A percentile compares a stretch with the other conserved stretches of the same genome.
These are phyloP conservation scores for Sus scrofa DNA, from an alignment of 2,113 vertebrate genomes.

Conservation along the genomic window T2T-Sscrofa CM000812.6:30488001-30488500, in stretches of 20 bases:
- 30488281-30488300: neutral
- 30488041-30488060: neutral
- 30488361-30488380: neutral
- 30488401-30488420: neutral
- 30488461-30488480: neutral
- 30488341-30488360: neutral
- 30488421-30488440: neutral
- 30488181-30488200: neutral
- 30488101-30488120: neutral
- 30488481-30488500: neutral
- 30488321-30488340: neutral
- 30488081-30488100: neutral
- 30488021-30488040: neutral
- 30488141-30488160: neutral
- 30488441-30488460: slow-evolving; percentile 6
- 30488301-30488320: neutral
- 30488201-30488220: neutral
- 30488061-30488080: neutral
- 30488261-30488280: neutral
- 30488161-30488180: neutral
- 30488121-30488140: neutral
- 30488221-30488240: neutral
- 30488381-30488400: slow-evolving; percentile 4
- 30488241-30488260: neutral
- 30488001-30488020: no score